Evolutionary conservation across 1,140 invertebrate species (phyloP).

Genomic region (Zaprionus nigranus): DNA sequence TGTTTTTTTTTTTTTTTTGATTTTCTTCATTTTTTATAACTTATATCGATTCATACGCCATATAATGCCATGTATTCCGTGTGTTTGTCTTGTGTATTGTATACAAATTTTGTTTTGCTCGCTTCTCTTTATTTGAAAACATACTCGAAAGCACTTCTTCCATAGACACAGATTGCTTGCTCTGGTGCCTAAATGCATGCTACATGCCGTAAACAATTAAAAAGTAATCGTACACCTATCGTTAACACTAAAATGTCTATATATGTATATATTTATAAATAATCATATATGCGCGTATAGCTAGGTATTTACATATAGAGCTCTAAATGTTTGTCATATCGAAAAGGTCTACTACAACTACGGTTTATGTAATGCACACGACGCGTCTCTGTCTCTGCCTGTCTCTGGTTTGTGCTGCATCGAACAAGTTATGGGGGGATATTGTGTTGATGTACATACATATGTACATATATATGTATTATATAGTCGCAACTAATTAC

Average conservation of each 20-base stretch:
- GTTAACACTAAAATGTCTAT: slow-evolving; percentile 37
- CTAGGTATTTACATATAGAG: slow-evolving; percentile 64
- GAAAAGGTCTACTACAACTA: slow-evolving; percentile 50
- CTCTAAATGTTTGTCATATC: slow-evolving; percentile 65
- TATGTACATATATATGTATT: not conserved
- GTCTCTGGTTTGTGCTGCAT: slow-evolving; percentile 57
- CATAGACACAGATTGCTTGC: slow-evolving; percentile 48
- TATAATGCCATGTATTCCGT: slow-evolving; percentile 51
- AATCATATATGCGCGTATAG: slow-evolving; percentile 41
- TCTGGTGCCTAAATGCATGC: slow-evolving; percentile 68
- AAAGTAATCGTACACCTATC: slow-evolving; percentile 21
- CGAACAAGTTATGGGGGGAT: slow-evolving; percentile 24
- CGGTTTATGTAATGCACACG: slow-evolving; percentile 7
- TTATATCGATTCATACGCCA: slow-evolving; percentile 50
- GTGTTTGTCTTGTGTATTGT: slow-evolving; percentile 48
- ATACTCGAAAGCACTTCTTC: slow-evolving; percentile 81
- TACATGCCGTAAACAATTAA: slow-evolving; percentile 57
- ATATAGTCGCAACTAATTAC: slow-evolving; percentile 22
- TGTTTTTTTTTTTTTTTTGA: slow-evolving; percentile 5
- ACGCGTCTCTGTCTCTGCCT: slow-evolving; percentile 5
- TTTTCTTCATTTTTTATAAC: slow-evolving; percentile 20
- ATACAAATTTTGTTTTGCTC: slow-evolving; percentile 46
- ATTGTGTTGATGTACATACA: slow-evolving; percentile 22
- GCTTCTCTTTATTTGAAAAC: slow-evolving; percentile 66
- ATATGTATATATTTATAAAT: slow-evolving; percentile 52